Base-by-base conservation (phyloP, 2,113 vertebrate species). In the Pleuronectes platessa region DNA sequence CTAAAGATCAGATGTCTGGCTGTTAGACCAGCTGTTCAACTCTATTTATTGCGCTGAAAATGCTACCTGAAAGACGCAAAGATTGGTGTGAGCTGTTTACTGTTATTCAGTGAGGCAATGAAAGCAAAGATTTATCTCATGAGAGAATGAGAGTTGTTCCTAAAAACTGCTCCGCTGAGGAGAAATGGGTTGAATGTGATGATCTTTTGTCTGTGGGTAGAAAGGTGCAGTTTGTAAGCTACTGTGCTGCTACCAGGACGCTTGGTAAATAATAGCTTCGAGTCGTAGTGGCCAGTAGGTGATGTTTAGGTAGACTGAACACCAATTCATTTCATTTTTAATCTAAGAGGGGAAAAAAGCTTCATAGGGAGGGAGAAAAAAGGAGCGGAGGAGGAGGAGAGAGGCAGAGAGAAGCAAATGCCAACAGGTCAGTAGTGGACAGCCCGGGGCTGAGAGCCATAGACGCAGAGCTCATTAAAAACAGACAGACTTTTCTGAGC, bases 381-480 rank as follows among this genome's bases (percentile, higher is more conserved):
- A 40, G n/a, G 21, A 59, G 20, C 59, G 13, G 21, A 37, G 51
- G 61, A 75, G 37, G 63, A 56, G 64, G 54, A 24, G 54, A 75
- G 67, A 65, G 75, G 74, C 63, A 79, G 75, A 81, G 76, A 71
- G 71, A 89, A 78, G 73, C 74, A 90, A 92, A 92, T 92, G 88
- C 88, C 90, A 92, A 87, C 87, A 85, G 91, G 92, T 92, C 91
- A 90, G 85, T 62, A 51, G 86, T 88, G 86, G 88, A 86, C 70
- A 66, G 88, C 89, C 87, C 82, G 72, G 54, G 89, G 89, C 88
- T 71, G 71, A 79, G 79, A 91, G 81, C 80, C 86, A 76, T 85
- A 87, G 86, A 88, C 66, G 18, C 89, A 85, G 87, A 91, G 88
- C 92, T 93, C 91, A 93, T 92, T 93, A 93, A 93, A 92, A 90